Percentiles rank a stretch among this genome's conserved stretches.
These are phyloP conservation scores for Chiloscyllium plagiosum DNA, from an alignment of 2,113 vertebrate genomes.

Conservation along the genomic window DNA sequence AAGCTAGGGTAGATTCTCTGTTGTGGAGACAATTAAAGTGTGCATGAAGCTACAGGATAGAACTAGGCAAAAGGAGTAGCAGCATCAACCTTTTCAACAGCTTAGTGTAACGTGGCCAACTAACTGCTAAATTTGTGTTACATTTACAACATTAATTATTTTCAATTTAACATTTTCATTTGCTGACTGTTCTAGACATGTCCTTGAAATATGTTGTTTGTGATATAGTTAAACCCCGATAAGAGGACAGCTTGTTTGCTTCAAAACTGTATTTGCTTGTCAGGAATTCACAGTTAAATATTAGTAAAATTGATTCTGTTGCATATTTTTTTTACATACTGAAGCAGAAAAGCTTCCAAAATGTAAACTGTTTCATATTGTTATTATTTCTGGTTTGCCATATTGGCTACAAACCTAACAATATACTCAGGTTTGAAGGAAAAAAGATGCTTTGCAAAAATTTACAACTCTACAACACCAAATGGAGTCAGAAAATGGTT, in stretches of 20 bases:
- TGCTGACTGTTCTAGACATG: slow-evolving; percentile 15
- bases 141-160: slow-evolving; percentile 31
- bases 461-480: slow-evolving; percentile 1
- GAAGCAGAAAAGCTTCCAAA: slow-evolving; percentile 32
- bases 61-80: neutral
- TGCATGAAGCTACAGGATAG: neutral
- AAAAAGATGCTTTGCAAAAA: neutral
- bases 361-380: slow-evolving; percentile 31
- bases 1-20: neutral
- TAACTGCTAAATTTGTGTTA: slow-evolving; percentile 25
- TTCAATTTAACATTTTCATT: slow-evolving; percentile 31
- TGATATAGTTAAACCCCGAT: slow-evolving; percentile 27
- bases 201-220: slow-evolving; percentile 33
- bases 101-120: neutral
- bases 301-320: slow-evolving; percentile 25
- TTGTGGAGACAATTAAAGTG: neutral
- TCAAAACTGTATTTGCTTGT: slow-evolving; percentile 33
- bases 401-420: slow-evolving; percentile 12
- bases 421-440: neutral
- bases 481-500: neutral
- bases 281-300: slow-evolving; percentile 31
- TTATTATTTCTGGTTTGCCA: slow-evolving; percentile 30
- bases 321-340: slow-evolving; percentile 8
- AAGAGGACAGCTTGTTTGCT: slow-evolving; percentile 30
- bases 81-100: neutral